Evolutionary conservation across 1,140 invertebrate genomes (phyloP).

Genomic region (Mesaphorura yosii): DNA sequence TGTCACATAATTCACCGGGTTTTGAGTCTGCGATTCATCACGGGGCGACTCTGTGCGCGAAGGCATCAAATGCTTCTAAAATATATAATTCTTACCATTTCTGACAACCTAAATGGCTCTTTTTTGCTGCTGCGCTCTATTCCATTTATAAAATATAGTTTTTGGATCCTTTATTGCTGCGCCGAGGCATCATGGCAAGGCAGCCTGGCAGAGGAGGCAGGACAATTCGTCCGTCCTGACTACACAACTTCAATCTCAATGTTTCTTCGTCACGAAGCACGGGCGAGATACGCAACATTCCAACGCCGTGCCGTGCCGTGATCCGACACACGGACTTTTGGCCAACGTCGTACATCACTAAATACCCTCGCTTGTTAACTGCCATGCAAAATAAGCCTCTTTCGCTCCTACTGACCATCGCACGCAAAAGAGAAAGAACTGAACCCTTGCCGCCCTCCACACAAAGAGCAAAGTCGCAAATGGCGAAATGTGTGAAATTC

Average conservation of each 20-base stretch:
- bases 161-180: constrained; percentile 26
- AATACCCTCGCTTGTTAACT: background rate
- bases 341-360: background rate
- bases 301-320: background rate
- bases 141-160: constrained; percentile 30
- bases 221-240: background rate
- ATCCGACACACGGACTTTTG: background rate
- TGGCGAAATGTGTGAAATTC: too few relatives aligned
- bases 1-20: constrained; percentile 28
- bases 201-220: constrained; percentile 8
- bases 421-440: background rate
- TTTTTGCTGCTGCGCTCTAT: constrained; percentile 24
- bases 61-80: constrained; percentile 30
- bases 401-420: background rate
- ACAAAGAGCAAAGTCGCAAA: too few relatives aligned
- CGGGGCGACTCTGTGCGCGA: constrained; percentile 22
- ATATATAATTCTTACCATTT: constrained; percentile 30
- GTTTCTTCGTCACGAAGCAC: constrained; percentile 22
- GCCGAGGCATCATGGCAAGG: too few relatives aligned
- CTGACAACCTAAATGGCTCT: constrained; percentile 28
- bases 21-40: constrained; percentile 26
- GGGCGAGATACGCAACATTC: too few relatives aligned
- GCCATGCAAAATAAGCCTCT: background rate
- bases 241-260: constrained; percentile 3
- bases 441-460: background rate